Conservation (phyloP, 53 echinoderm and acorn worm species). For the Pentamera pediparva region DNA sequence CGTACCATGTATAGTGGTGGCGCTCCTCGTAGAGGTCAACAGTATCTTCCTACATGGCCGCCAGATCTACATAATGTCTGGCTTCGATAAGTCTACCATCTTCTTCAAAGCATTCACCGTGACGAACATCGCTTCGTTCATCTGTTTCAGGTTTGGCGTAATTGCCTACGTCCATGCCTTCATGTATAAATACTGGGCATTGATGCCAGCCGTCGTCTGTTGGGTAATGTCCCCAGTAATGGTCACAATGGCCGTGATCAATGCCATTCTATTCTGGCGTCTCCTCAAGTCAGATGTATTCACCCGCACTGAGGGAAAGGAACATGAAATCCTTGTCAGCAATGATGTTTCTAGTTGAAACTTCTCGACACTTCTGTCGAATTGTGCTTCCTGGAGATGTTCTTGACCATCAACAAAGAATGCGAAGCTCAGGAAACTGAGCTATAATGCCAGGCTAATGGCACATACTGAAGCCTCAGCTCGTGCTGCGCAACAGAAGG, state of each 20-base stretch:
- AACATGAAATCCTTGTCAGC: neutral
- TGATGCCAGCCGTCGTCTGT: conserved; percentile 7
- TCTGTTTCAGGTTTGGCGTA: conserved; percentile 58
- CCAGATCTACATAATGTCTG: conserved; percentile 67
- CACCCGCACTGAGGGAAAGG: neutral
- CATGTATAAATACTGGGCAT: conserved; percentile 15
- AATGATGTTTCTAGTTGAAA: too few relatives aligned
- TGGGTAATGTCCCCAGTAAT: conserved; percentile 10
- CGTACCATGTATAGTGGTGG: conserved; percentile 52
- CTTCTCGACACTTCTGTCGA: too few relatives aligned
- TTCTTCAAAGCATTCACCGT: conserved; percentile 36
- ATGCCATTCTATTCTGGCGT: conserved; percentile 45
- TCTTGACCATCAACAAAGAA: too few relatives aligned
- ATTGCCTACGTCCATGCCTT: conserved; percentile 40
- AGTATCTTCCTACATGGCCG: conserved; percentile 78
- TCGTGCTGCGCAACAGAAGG: too few relatives aligned
- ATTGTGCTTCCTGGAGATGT: too few relatives aligned
- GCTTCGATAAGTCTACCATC: conserved; percentile 33
- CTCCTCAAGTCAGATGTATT: conserved; percentile 41
- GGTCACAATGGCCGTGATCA: conserved; percentile 45
- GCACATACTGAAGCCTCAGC: too few relatives aligned
- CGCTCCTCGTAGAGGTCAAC: conserved; percentile 70
- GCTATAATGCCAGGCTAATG: too few relatives aligned
- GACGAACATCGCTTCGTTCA: conserved; percentile 52
- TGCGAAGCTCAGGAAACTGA: too few relatives aligned